Conservation (phyloP, 2,888 invertebrate genomes). For the Griposia aprilina region DNA sequence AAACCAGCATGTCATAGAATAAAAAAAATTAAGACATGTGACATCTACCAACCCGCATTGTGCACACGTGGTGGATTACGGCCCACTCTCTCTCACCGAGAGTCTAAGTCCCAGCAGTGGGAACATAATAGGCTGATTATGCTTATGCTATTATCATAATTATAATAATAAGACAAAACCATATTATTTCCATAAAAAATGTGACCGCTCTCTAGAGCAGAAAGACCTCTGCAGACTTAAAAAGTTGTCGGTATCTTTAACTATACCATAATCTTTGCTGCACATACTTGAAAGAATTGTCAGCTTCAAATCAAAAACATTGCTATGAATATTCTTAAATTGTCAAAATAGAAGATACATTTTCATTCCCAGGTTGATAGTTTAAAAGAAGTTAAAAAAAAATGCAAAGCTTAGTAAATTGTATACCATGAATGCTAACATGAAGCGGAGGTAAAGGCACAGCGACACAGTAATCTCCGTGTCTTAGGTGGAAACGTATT, state of each 20-base stretch:
- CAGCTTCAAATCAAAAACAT: background rate
- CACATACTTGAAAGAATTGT: background rate
- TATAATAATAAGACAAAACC: background rate
- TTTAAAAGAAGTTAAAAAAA: background rate
- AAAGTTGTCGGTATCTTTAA: background rate
- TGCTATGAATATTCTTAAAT: background rate
- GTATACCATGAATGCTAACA: background rate
- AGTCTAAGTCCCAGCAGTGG: too few relatives aligned
- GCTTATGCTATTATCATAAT: background rate
- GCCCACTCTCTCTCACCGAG: too few relatives aligned
- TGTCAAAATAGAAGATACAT: background rate
- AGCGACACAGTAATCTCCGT: slow-evolving; percentile 46
- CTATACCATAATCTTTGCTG: background rate
- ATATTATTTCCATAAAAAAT: background rate
- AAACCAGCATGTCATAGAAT: too few relatives aligned
- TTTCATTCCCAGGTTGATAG: background rate
- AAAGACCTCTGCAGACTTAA: background rate
- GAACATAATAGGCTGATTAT: too few relatives aligned
- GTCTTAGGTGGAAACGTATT: slow-evolving; percentile 59
- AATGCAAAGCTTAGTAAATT: too few relatives aligned
- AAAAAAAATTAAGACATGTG: too few relatives aligned
- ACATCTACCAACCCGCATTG: too few relatives aligned
- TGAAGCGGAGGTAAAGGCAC: background rate
- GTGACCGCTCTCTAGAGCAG: background rate
- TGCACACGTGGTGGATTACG: too few relatives aligned